Base-by-base conservation (phyloP, 2,797 vertebrate species). In the Gymnocypris eckloni region DNA sequence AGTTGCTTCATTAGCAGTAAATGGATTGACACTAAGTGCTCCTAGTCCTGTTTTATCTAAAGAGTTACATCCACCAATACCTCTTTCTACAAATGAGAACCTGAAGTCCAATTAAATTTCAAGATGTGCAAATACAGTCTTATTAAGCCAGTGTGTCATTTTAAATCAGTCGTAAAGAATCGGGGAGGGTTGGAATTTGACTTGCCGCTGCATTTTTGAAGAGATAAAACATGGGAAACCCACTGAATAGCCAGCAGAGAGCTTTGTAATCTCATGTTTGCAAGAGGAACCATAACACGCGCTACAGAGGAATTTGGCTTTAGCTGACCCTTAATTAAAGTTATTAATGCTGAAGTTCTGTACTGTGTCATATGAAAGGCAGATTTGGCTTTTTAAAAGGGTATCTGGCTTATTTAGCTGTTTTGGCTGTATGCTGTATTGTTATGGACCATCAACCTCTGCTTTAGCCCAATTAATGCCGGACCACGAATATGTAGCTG, bases 271-370 rank as follows among this genome's bases (percentile, higher is more conserved):
- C 89, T 93, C 71, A 4, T 82, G 77, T 89, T 91, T 89, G 87
- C 85, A 89, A 89, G 37, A 59, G 71, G 91, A 93, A 92, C 91
- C 92, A 94, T 92, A 93, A 93, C 92, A 93, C 92, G 90, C 87
- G 84, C 52, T 13, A 90, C 89, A 83, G 89, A 92, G 83, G 86
- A 72, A 88, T 90, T 89, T 93, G 82, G 90, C 79, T 90, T 92
- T 89, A 81, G 87, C 88, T 88, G 86, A 89, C 88, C 91, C 86
- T 92, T 90, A 93, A 94, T 92, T 90, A 87, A 83, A 81, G 39
- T 87, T 82, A 69, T 64, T 84, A 87, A 76, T 33, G n/a, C 52
- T 75, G 75, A 87, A 76, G 82, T 79, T 89, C 79, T 66, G 70
- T 82, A 13, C 79, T 69, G 73, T 50, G 71, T 87, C 13, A 37